These are phyloP conservation scores for Meteorus cinctellus DNA, from an alignment of 2,888 invertebrate species.

Conservation along the genomic window DNA sequence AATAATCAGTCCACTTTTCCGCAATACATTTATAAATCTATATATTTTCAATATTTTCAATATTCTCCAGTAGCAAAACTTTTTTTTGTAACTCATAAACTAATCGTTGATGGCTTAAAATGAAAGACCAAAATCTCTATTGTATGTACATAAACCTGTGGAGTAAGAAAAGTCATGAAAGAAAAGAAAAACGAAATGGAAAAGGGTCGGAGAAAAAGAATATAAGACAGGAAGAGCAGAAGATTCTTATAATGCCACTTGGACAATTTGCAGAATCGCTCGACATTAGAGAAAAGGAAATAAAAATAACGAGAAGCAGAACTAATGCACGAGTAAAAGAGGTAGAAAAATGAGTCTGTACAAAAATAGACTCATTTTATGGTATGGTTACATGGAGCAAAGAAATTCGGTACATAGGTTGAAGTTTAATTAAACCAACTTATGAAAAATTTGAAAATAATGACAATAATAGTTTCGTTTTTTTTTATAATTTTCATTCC, in stretches of 20 bases:
- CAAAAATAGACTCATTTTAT: slow-evolving; percentile 23
- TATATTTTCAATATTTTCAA: not conserved
- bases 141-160: not conserved
- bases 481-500: no score
- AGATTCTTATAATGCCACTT: slow-evolving; percentile 23
- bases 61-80: not conserved
- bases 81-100: not conserved
- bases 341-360: slow-evolving; percentile 4
- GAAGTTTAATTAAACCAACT: slow-evolving; percentile 14
- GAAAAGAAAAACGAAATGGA: not conserved
- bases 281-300: slow-evolving; percentile 8
- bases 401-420: not conserved
- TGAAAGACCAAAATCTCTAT: not conserved
- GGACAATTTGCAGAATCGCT: slow-evolving; percentile 25
- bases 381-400: not conserved
- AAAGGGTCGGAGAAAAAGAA: not conserved
- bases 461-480: no score
- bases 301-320: slow-evolving; percentile 2
- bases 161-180: not conserved
- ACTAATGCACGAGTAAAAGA: not conserved
- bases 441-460: not conserved
- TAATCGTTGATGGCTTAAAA: not conserved
- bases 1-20: not conserved
- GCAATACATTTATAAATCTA: no score
- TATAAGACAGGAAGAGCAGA: slow-evolving; percentile 7